Percentiles rank a stretch among this genome's conserved stretches.
phyloP scores from a whole-genome alignment of 2,113 vertebrate species.

The Labeo catla region DNA sequence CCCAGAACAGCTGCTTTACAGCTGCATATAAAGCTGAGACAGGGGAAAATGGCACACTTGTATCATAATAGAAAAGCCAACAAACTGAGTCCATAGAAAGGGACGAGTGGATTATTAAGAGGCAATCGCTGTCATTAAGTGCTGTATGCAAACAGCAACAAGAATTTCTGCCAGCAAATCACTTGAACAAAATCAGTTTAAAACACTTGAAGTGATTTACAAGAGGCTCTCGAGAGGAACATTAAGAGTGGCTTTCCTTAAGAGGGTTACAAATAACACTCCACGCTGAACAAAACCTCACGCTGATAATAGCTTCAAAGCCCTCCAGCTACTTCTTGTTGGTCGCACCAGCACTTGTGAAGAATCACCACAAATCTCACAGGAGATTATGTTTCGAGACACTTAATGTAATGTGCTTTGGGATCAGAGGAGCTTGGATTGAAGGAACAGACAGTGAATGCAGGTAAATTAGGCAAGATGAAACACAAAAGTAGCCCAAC shows the following conservation, averaged over 20 bases:
- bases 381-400: background rate
- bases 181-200: constrained; percentile 10
- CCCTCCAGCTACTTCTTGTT: constrained; percentile 26
- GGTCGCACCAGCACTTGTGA: background rate
- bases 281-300: constrained; percentile 11
- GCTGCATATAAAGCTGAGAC: background rate
- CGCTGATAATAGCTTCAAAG: constrained; percentile 17
- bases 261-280: constrained; percentile 46
- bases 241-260: constrained; percentile 42
- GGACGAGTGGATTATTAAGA: constrained; percentile 31
- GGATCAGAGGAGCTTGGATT: background rate
- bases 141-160: constrained; percentile 2
- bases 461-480: background rate
- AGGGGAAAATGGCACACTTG: background rate
- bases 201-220: constrained; percentile 37
- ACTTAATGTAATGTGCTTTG: background rate
- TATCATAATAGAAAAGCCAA: background rate
- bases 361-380: background rate
- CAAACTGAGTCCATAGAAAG: background rate
- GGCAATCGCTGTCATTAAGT: constrained; percentile 22
- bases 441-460: background rate
- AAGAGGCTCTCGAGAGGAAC: constrained; percentile 43
- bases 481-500: background rate
- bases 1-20: background rate
- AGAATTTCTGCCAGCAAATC: background rate